These are phyloP conservation scores for Ophion ellenae DNA, from an alignment of 2,888 invertebrate genomes.

Conservation along the genomic window DNA sequence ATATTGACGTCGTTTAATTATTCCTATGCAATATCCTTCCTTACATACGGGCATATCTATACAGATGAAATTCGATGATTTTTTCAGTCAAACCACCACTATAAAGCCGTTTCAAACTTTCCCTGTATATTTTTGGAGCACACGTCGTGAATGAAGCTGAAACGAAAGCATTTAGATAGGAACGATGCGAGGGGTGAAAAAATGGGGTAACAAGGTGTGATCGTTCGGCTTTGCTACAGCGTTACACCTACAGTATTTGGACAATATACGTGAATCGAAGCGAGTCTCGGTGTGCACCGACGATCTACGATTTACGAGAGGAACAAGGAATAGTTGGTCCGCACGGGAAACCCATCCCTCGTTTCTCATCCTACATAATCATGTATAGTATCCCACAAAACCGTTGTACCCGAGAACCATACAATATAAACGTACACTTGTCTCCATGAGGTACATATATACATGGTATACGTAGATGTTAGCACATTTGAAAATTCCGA, in stretches of 20 bases:
- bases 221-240: conserved; percentile 17
- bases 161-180: background rate
- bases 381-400: too few relatives aligned
- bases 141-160: background rate
- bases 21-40: too few relatives aligned
- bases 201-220: conserved; percentile 22
- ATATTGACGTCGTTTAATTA: too few relatives aligned
- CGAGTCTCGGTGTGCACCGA: conserved; percentile 11
- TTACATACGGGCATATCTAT: too few relatives aligned
- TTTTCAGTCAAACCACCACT: too few relatives aligned
- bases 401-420: background rate
- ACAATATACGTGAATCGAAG: conserved; percentile 30
- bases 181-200: background rate
- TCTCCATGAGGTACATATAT: background rate
- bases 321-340: conserved; percentile 7
- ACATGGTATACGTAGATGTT: too few relatives aligned
- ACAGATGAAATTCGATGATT: too few relatives aligned
- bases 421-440: background rate
- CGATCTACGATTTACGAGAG: conserved; percentile 34
- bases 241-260: conserved; percentile 17
- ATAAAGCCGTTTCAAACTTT: background rate
- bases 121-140: background rate
- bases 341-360: conserved; percentile 4
- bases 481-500: too few relatives aligned
- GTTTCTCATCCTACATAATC: background rate